phyloP scores from a whole-genome alignment of 2,113 vertebrate species.

The Arothron firmamentum region DNA sequence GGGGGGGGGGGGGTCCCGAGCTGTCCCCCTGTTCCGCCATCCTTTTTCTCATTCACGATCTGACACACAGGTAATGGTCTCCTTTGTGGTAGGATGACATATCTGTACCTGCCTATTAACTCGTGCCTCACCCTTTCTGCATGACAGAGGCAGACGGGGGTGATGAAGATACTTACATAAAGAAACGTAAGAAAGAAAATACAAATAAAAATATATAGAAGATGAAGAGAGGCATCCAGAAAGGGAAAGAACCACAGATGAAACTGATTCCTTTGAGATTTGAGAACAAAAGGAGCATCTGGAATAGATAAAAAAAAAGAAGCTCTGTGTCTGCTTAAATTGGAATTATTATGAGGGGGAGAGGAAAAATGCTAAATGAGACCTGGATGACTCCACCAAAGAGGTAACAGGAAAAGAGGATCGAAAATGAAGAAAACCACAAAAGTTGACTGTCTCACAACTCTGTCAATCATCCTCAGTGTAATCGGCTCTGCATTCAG shows the following conservation, averaged over 20 bases:
- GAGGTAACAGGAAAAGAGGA: not conserved
- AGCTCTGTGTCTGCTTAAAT: constrained; percentile 12
- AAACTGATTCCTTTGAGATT: constrained; percentile 14
- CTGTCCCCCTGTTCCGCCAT: constrained; percentile 39
- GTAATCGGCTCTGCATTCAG: no score
- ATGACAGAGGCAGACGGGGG: constrained; percentile 25
- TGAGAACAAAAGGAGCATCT: constrained; percentile 11
- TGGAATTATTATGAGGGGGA: constrained; percentile 5
- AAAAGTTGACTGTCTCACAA: constrained; percentile 1
- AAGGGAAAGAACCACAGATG: not conserved
- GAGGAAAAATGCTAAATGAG: not conserved
- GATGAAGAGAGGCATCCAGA: not conserved
- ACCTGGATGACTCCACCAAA: not conserved
- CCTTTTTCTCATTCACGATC: constrained; percentile 50
- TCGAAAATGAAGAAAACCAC: not conserved
- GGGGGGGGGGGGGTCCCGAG: constrained; percentile 21
- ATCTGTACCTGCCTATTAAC: constrained; percentile 65
- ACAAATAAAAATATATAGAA: constrained; percentile 4
- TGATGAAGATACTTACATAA: constrained; percentile 1
- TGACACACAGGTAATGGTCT: constrained; percentile 66
- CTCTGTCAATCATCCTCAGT: no score
- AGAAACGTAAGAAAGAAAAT: constrained; percentile 1
- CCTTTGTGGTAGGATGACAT: constrained; percentile 60
- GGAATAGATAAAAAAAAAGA: constrained; percentile 5
- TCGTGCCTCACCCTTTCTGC: constrained; percentile 48